A percentile compares a stretch with the other conserved stretches of the same genome.
phyloP scores from a whole-genome alignment of 1,140 invertebrate genomes.

The Xylocopa sonorina region DNA sequence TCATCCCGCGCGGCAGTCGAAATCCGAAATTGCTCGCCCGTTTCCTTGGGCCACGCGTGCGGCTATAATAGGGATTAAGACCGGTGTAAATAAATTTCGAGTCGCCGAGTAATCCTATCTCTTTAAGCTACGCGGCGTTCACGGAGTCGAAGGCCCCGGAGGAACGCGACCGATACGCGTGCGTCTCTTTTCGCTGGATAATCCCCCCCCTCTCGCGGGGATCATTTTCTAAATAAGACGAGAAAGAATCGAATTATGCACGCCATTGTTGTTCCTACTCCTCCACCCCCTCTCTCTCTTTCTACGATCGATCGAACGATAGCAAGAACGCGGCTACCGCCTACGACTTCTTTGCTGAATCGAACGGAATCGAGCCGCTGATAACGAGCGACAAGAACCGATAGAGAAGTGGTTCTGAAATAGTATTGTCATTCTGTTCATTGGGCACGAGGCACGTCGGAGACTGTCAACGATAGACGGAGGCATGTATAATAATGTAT shows the following conservation, averaged over 20 bases:
- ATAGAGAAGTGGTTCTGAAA: constrained; percentile 54
- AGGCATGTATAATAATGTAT: constrained; percentile 59
- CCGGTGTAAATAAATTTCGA: constrained; percentile 65
- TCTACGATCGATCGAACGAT: too few relatives aligned
- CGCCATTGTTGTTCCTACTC: too few relatives aligned
- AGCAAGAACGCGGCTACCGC: not conserved
- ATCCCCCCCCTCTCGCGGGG: too few relatives aligned
- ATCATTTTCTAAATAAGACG: too few relatives aligned
- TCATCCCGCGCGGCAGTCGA: constrained; percentile 73
- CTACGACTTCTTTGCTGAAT: not conserved
- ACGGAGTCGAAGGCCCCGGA: not conserved
- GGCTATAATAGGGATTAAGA: constrained; percentile 74
- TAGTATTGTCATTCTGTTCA: constrained; percentile 66
- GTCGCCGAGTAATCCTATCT: constrained; percentile 45
- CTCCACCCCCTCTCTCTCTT: too few relatives aligned
- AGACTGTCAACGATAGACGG: constrained; percentile 50
- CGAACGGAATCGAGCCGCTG: not conserved
- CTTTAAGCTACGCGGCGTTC: constrained; percentile 30
- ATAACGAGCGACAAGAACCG: constrained; percentile 41
- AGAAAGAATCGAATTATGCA: too few relatives aligned
- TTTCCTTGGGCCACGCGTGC: constrained; percentile 63
- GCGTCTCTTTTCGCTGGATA: too few relatives aligned
- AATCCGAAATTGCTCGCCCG: constrained; percentile 71
- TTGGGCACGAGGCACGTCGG: constrained; percentile 61
- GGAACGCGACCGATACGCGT: constrained; percentile 2